A percentile compares a stretch with the other conserved stretches of the same genome.
phyloP scores from a whole-genome alignment of 2,797 vertebrate species.

The Danionella dracula region DNA sequence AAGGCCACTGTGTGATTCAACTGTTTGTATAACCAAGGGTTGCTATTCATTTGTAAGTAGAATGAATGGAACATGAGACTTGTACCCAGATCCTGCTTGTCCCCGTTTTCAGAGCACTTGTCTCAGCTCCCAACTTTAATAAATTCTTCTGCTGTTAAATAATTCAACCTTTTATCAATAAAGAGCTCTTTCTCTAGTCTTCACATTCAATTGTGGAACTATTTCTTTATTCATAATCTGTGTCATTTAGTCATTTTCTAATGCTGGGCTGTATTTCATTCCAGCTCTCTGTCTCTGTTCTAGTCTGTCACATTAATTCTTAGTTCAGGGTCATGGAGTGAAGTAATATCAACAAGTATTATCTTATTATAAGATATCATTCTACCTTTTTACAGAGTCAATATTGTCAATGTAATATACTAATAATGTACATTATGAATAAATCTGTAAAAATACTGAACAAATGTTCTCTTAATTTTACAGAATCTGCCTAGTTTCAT shows the following conservation, averaged over 20 bases:
- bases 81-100: conserved; percentile 32
- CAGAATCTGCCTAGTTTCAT: too few species aligned
- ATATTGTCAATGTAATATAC: too few species aligned
- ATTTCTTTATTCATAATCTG: conserved; percentile 49
- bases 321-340: not conserved
- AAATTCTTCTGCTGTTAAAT: conserved; percentile 50
- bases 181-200: conserved; percentile 53
- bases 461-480: too few species aligned
- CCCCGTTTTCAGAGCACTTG: conserved; percentile 40
- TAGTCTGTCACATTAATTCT: conserved; percentile 10
- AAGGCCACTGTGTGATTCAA: conserved; percentile 15
- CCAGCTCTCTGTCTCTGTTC: conserved; percentile 26
- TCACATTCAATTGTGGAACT: conserved; percentile 45
- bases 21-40: conserved; percentile 25
- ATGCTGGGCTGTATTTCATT: conserved; percentile 35
- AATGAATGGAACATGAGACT: conserved; percentile 40
- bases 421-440: too few species aligned
- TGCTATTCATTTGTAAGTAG: conserved; percentile 29
- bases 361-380: conserved; percentile 2
- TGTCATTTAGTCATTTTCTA: conserved; percentile 43
- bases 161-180: conserved; percentile 59
- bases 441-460: too few species aligned
- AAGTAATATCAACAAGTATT: conserved; percentile 2
- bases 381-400: not conserved
- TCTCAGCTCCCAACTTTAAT: conserved; percentile 40